Base-by-base conservation (phyloP, 2,113 vertebrate species). In the Upupa epops region DNA sequence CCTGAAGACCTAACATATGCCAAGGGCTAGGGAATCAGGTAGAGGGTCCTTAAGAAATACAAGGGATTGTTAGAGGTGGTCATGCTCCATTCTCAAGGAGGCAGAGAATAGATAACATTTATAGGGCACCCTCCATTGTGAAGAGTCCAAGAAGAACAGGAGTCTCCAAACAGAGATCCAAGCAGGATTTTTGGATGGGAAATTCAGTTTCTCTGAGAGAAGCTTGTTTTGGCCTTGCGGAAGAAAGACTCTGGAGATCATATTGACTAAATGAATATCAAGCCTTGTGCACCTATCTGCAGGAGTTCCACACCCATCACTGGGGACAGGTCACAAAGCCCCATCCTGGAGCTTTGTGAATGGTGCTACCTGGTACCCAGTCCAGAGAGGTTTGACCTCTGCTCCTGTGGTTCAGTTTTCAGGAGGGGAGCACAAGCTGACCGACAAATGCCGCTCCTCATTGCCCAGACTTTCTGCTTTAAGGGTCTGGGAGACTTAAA, bases 391-490 rank as follows among this genome's bases (percentile, higher is more conserved):
- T 2, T 1, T 13, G 71, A 90, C 74, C 77, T 82, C 74, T 20
- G 5, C 46, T 81, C 71, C 51, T 80, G 75, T 0, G 4, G 92
- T 22, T 79, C 86, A 42, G 77, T 36, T 92, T 37, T 61, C 3
- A 2, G 66, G 68, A 88, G 91, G 21, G 55, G 83, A 48, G 74
- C 10, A 2, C 58, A 94, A 56, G 83, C 89, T 77, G 78, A 86
- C 93, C 79, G 87, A 88, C 71, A 86, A 86, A 94, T 34, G 37
- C 20, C 12, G 64, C 60, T 84, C 80, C 66, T 93, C 94, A 94
- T 95, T 92, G 93, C 85, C 94, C 85, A 75, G 77, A 56, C 6
- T 11, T 94, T 93, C 95, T 90, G 89, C 93, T 94, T 68, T 9
- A 4, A 78, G 79, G 64, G 69, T 80, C 87, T 83, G 80, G 82